A percentile compares a stretch with the other conserved stretches of the same genome.
phyloP scores from a whole-genome alignment of 2,888 invertebrate species.

The Eledona agricola region DNA sequence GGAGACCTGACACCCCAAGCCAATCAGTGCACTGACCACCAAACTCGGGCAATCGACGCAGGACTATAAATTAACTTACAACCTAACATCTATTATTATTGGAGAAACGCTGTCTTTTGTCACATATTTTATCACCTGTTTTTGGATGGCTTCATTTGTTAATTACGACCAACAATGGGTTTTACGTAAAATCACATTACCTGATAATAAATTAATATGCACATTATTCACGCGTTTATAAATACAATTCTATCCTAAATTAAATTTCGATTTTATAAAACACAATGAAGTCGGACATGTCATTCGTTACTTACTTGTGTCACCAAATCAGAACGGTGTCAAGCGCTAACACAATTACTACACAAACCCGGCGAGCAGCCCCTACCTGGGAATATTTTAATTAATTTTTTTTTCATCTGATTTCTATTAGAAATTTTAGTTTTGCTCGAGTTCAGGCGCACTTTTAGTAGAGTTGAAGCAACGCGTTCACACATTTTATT shows the following conservation, averaged over 20 bases:
- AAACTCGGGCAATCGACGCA: slow-evolving; percentile 50
- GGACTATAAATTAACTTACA: slow-evolving; percentile 50
- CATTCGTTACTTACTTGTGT: too few species aligned
- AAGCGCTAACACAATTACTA: too few species aligned
- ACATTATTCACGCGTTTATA: slow-evolving; percentile 29
- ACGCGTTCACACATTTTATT: slow-evolving; percentile 3
- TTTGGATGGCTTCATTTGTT: slow-evolving; percentile 44
- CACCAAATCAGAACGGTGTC: too few species aligned
- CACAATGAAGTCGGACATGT: slow-evolving; percentile 9
- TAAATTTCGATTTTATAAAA: slow-evolving; percentile 23
- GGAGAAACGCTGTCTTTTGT: slow-evolving; percentile 48
- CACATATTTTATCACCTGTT: slow-evolving; percentile 44
- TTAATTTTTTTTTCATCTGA: too few species aligned
- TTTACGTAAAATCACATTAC: slow-evolving; percentile 24
- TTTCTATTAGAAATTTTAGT: too few species aligned
- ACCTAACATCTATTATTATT: slow-evolving; percentile 50
- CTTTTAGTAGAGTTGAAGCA: too few species aligned
- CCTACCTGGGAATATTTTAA: too few species aligned
- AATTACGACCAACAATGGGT: slow-evolving; percentile 39
- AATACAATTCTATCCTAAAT: slow-evolving; percentile 20
- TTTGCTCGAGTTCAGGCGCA: too few species aligned
- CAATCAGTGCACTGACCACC: slow-evolving; percentile 47
- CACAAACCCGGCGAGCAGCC: too few species aligned
- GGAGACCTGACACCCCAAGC: slow-evolving; percentile 43
- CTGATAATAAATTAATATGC: slow-evolving; percentile 33